phyloP scores from a whole-genome alignment of 2,888 invertebrate species.

The Melolontha melolontha region DNA sequence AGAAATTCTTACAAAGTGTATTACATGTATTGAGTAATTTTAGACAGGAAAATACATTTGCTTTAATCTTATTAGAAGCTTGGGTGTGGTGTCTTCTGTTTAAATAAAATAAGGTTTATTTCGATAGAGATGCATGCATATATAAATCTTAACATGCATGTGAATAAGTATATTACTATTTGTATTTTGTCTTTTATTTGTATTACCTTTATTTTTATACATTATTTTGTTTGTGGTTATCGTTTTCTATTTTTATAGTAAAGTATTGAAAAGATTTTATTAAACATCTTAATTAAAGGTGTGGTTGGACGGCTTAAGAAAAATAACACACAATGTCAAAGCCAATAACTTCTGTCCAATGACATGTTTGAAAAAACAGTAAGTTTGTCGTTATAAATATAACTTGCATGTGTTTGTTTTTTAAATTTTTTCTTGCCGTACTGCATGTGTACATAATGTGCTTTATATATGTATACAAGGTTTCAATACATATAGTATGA shows the following conservation, averaged over 20 bases:
- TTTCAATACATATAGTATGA: background rate
- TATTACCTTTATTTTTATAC: conserved; percentile 10
- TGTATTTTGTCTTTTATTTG: conserved; percentile 32
- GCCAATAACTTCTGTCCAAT: conserved; percentile 99
- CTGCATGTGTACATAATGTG: conserved; percentile 41
- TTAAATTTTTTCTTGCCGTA: conserved; percentile 29
- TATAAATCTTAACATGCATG: conserved; percentile 42
- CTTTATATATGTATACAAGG: background rate
- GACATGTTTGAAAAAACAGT: conserved; percentile 99
- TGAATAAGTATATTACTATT: conserved; percentile 27
- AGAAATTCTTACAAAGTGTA: background rate
- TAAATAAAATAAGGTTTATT: conserved; percentile 9
- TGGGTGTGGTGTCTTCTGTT: conserved; percentile 39
- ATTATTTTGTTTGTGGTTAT: conserved; percentile 32
- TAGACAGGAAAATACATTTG: conserved; percentile 7
- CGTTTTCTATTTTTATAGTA: conserved; percentile 36
- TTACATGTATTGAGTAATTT: conserved; percentile 5
- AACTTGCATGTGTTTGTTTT: conserved; percentile 48
- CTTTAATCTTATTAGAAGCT: conserved; percentile 27
- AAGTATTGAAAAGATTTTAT: conserved; percentile 40
- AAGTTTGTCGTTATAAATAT: conserved; percentile 70
- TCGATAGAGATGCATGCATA: conserved; percentile 34
- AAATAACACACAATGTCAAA: conserved; percentile 98
- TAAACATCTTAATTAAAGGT: conserved; percentile 72
- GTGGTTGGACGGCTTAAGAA: conserved; percentile 95